Conservation (phyloP, 2,113 vertebrate species). For the Tyto alba region DNA sequence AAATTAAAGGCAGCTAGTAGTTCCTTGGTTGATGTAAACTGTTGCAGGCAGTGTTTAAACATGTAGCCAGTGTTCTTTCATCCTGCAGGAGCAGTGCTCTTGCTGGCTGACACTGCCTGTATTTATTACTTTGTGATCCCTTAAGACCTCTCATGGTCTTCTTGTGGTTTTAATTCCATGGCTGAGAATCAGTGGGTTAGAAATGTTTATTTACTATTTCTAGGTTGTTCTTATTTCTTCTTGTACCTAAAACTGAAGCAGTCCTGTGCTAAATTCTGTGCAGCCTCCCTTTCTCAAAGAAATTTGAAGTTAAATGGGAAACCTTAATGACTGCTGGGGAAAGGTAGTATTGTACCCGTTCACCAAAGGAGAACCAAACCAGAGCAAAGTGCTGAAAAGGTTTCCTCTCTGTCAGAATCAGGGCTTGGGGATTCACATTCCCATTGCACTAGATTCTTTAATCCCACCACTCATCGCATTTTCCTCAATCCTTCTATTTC, state of each 20-base stretch:
- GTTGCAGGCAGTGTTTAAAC: background rate
- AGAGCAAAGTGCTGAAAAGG: background rate
- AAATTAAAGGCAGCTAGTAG: background rate
- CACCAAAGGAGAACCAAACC: background rate
- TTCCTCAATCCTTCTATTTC: background rate
- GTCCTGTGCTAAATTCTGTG: background rate
- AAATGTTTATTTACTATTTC: background rate
- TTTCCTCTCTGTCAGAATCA: background rate
- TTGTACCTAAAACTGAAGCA: background rate
- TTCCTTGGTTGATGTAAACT: background rate
- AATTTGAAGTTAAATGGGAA: background rate
- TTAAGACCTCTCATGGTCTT: background rate
- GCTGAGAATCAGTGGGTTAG: background rate
- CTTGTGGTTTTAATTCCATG: background rate
- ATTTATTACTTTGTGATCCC: background rate
- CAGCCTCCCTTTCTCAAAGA: background rate
- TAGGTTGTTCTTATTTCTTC: background rate
- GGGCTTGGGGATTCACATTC: background rate
- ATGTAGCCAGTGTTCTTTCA: background rate
- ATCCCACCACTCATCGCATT: background rate
- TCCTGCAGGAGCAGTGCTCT: background rate
- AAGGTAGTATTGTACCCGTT: background rate
- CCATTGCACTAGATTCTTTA: background rate
- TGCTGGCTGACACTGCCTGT: background rate
- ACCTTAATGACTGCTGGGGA: background rate